These are phyloP conservation scores for Lycocorax pyrrhopterus DNA, from an alignment of 2,113 vertebrate species.

Conservation along the genomic window DNA sequence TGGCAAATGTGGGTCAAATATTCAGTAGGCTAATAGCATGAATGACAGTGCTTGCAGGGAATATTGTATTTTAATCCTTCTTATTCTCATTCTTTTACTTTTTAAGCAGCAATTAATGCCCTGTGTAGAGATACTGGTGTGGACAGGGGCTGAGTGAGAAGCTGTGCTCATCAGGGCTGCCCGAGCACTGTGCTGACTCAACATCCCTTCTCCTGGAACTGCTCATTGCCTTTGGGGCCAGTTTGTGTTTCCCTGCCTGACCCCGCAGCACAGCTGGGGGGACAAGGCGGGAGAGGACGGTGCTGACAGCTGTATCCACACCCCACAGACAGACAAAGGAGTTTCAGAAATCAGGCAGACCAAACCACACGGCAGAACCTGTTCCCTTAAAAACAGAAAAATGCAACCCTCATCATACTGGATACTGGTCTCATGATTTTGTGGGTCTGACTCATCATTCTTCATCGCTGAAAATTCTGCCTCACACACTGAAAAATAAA, in stretches of 20 bases:
- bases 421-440: neutral
- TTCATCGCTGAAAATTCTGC: neutral
- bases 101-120: neutral
- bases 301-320: neutral
- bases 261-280: neutral
- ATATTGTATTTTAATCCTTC: neutral
- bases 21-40: rapidly evolving
- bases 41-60: neutral
- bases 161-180: neutral
- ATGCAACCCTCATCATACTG: neutral
- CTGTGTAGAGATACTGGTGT: neutral
- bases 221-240: neutral
- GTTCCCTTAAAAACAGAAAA: neutral
- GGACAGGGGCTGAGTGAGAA: neutral
- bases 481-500: conserved; percentile 17
- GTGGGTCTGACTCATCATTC: conserved; percentile 4
- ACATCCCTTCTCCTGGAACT: neutral
- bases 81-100: neutral
- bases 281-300: rapidly evolving
- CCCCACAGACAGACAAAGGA: neutral
- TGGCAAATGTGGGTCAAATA: neutral
- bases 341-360: neutral
- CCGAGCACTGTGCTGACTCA: neutral
- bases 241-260: neutral
- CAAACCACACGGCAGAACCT: neutral